A percentile compares a stretch with the other conserved stretches of the same genome.
phyloP scores from a whole-genome alignment of 2,113 vertebrate species.

The Camarhynchus parvulus region DNA sequence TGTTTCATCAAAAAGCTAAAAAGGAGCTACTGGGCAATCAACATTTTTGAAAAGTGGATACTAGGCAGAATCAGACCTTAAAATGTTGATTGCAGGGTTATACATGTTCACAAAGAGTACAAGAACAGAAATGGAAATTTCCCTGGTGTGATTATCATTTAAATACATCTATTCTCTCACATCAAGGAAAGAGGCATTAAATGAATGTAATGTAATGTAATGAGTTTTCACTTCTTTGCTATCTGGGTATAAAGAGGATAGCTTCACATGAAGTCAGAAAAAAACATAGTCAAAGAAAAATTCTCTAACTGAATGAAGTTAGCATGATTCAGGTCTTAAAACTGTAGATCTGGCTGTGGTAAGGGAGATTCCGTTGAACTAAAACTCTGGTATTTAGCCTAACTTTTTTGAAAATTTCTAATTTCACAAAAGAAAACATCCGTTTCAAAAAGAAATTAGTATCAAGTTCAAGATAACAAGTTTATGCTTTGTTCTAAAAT shows the following conservation, averaged over 20 bases:
- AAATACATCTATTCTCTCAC: not conserved
- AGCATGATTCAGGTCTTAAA: not conserved
- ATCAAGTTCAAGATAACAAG: not conserved
- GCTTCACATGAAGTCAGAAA: not conserved
- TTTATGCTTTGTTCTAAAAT: not conserved
- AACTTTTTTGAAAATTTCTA: not conserved
- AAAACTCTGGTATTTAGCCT: not conserved
- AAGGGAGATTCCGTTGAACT: not conserved
- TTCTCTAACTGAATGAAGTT: not conserved
- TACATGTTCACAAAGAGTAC: not conserved
- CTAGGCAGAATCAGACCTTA: not conserved
- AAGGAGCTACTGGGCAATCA: constrained; percentile 38
- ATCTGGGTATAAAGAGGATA: not conserved
- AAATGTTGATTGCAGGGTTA: constrained; percentile 48
- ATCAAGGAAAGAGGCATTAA: not conserved
- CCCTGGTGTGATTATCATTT: constrained; percentile 36
- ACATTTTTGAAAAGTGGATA: constrained; percentile 17
- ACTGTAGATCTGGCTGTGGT: not conserved
- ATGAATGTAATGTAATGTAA: not conserved
- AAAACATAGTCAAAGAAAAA: not conserved
- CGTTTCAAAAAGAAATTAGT: not conserved
- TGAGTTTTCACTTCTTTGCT: constrained; percentile 4
- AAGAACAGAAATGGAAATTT: constrained; percentile 23
- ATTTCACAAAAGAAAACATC: not conserved
- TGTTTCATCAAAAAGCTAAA: constrained; percentile 21